Percentiles rank a stretch among this genome's conserved stretches.
These are phyloP conservation scores for Eurytoma adleriae DNA, from an alignment of 2,888 invertebrate species.

Conservation along the genomic window DNA sequence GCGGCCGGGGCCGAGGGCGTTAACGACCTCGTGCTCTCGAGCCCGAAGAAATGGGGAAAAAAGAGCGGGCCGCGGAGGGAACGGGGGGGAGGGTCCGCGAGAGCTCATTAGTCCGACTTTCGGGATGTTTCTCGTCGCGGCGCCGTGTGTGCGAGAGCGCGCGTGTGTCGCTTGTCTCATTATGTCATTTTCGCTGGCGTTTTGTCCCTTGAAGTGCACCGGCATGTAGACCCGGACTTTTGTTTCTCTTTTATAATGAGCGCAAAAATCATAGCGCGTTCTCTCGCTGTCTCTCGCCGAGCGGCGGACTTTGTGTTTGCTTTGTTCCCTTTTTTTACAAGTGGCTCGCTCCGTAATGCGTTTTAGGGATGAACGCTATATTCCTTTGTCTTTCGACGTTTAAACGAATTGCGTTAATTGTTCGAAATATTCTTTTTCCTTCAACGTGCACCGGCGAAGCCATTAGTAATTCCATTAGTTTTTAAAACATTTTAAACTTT, in stretches of 20 bases:
- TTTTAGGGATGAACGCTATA: background rate
- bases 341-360: background rate
- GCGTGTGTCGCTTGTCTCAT: conserved; percentile 40
- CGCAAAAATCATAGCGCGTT: conserved; percentile 34
- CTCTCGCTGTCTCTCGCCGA: background rate
- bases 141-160: background rate
- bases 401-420: no score
- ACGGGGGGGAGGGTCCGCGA: background rate
- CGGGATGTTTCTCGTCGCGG: conserved; percentile 30
- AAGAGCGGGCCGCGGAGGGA: background rate
- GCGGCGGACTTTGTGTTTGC: background rate
- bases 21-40: background rate
- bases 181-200: conserved; percentile 48
- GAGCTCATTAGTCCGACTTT: conserved; percentile 43
- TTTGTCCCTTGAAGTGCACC: conserved; percentile 21
- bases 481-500: no score
- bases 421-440: no score
- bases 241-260: conserved; percentile 42
- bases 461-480: no score
- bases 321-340: background rate
- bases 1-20: background rate
- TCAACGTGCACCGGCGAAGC: no score
- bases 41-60: background rate
- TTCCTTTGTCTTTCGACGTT: no score
- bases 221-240: conserved; percentile 10